Percentiles rank a stretch among this genome's conserved stretches.
Evolutionary conservation across 2,797 vertebrate species (phyloP).

Genomic region (Dicrostonyx torquatus): DNA sequence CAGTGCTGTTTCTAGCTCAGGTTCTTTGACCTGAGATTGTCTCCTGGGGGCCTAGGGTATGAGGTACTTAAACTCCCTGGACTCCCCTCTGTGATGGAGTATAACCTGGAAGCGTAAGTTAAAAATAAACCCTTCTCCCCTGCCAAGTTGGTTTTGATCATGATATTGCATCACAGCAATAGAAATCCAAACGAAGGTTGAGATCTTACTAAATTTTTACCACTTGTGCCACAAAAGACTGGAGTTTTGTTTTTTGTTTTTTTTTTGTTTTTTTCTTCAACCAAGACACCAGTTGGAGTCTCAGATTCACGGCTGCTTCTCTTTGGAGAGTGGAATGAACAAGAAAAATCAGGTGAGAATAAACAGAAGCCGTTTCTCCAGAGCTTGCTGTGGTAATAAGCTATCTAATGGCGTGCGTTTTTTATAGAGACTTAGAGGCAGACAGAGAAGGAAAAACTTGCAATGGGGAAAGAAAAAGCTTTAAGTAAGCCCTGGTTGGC

Average conservation of each 20-base stretch:
- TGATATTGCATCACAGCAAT: neutral
- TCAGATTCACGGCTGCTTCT: neutral
- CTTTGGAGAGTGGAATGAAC: neutral
- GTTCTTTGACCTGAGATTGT: neutral
- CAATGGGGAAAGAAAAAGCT: neutral
- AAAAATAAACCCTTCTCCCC: neutral
- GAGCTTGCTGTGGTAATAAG: neutral
- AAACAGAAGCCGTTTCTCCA: neutral
- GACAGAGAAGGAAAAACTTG: neutral
- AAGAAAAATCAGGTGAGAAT: neutral
- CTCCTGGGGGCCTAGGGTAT: neutral
- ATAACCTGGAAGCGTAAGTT: neutral
- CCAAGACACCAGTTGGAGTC: neutral
- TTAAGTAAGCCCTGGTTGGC: neutral
- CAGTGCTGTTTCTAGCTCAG: too few species aligned
- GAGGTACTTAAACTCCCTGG: neutral
- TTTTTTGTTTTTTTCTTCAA: neutral
- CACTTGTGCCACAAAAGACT: neutral
- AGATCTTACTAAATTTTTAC: neutral
- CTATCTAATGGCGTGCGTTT: neutral
- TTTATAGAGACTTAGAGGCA: neutral
- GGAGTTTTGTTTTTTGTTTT: neutral
- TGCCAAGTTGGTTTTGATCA: too few species aligned
- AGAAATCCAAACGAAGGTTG: neutral
- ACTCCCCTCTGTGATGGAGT: neutral